phyloP scores from a whole-genome alignment of 2,797 vertebrate genomes.

The Macropus fuliginosus region DNA sequence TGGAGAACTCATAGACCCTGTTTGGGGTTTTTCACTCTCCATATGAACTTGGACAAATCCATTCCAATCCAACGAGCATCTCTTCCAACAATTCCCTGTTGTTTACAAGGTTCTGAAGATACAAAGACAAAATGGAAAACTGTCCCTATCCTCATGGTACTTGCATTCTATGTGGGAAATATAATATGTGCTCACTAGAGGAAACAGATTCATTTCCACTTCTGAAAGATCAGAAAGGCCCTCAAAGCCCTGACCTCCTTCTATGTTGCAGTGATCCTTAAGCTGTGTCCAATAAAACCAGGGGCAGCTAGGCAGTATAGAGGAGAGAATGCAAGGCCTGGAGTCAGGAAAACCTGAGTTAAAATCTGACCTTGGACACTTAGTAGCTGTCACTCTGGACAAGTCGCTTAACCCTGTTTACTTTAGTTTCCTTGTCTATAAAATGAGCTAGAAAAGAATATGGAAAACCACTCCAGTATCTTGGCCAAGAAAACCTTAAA shows the following conservation, averaged over 20 bases:
- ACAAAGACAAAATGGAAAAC: not conserved
- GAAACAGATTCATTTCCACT: not conserved
- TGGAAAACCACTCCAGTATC: not conserved
- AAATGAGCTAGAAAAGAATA: not conserved
- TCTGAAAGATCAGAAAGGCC: constrained; percentile 9
- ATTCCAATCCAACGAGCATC: not conserved
- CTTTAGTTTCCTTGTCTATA: not conserved
- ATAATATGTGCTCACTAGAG: not conserved
- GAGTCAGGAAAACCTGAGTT: not conserved
- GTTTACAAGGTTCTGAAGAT: not conserved
- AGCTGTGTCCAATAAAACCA: not conserved
- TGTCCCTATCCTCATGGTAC: not conserved
- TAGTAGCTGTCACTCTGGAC: not conserved
- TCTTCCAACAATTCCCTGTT: not conserved
- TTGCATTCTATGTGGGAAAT: not conserved
- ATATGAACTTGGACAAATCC: not conserved
- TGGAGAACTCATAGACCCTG: not conserved
- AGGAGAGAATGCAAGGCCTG: not conserved
- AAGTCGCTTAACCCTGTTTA: not conserved
- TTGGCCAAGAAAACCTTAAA: not conserved
- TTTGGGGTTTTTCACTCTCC: not conserved
- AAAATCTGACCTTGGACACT: not conserved
- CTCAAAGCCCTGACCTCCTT: not conserved
- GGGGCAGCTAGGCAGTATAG: not conserved
- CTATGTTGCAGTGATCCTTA: not conserved